These are phyloP conservation scores for Neodiprion fabricii DNA, from an alignment of 1,140 invertebrate species.

Conservation along the genomic window DNA sequence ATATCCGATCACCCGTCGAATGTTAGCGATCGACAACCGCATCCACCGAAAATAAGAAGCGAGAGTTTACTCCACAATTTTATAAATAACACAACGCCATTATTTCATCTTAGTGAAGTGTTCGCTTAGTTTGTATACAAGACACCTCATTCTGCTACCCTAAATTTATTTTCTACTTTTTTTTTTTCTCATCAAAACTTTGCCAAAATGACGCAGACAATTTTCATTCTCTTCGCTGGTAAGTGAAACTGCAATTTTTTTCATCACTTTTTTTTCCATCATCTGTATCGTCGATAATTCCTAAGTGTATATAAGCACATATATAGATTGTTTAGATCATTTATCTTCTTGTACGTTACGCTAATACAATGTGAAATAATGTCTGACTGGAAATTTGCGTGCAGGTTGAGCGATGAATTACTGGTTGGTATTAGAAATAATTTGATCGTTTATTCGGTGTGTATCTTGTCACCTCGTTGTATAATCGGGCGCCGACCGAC, in stretches of 20 bases:
- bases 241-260: not conserved
- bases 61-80: no score
- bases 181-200: not conserved
- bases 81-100: not conserved
- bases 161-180: not conserved
- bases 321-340: no score
- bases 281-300: no score
- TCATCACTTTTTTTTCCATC: not conserved
- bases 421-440: not conserved
- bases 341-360: no score
- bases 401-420: no score
- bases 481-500: not conserved
- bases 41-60: not conserved
- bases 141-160: not conserved
- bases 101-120: not conserved
- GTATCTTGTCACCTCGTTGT: not conserved
- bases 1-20: not conserved
- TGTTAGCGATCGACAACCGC: not conserved
- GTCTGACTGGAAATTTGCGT: no score
- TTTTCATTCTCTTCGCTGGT: conserved; percentile 7
- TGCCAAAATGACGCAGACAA: conserved; percentile 1
- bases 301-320: no score
- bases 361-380: no score
- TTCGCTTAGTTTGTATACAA: not conserved
- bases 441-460: not conserved